phyloP scores from a whole-genome alignment of 2,797 vertebrate species.

The Antrozous pallidus region DNA sequence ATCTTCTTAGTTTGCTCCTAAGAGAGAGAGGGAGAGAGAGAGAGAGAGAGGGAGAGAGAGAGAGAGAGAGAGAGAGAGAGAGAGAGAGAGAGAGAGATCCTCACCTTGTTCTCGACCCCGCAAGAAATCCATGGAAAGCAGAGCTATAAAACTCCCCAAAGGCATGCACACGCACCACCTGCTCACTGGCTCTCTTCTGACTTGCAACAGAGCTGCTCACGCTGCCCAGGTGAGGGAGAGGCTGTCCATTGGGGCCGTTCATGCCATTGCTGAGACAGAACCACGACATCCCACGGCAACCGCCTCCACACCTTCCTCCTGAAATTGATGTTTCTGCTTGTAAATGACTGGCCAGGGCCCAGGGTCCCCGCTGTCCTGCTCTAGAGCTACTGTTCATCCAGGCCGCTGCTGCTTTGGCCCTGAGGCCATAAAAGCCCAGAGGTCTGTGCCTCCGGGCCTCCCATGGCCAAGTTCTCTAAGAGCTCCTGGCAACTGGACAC shows the following conservation, averaged over 20 bases:
- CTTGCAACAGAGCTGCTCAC: not conserved
- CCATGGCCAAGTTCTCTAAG: not conserved
- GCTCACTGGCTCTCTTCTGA: not conserved
- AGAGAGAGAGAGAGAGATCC: not conserved
- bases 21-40: no score
- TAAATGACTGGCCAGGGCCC: not conserved
- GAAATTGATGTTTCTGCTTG: not conserved
- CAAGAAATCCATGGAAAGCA: not conserved
- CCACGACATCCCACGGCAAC: accelerated
- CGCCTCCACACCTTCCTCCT: not conserved
- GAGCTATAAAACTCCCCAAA: not conserved
- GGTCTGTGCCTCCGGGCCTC: not conserved
- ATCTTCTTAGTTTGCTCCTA: not conserved
- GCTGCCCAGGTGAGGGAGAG: accelerated
- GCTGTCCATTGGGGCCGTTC: accelerated
- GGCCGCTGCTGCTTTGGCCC: not conserved
- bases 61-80: no score
- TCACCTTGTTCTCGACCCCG: not conserved
- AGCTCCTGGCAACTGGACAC: accelerated
- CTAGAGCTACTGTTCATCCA: not conserved
- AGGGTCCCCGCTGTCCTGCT: not conserved
- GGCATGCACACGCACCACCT: accelerated
- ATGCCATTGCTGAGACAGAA: accelerated
- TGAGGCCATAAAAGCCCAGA: not conserved
- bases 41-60: not conserved